Evolutionary conservation across 2,797 vertebrate genomes (phyloP), one percentile per base, ranked within the genome.

Genomic region (Propithecus perrieri): DNA sequence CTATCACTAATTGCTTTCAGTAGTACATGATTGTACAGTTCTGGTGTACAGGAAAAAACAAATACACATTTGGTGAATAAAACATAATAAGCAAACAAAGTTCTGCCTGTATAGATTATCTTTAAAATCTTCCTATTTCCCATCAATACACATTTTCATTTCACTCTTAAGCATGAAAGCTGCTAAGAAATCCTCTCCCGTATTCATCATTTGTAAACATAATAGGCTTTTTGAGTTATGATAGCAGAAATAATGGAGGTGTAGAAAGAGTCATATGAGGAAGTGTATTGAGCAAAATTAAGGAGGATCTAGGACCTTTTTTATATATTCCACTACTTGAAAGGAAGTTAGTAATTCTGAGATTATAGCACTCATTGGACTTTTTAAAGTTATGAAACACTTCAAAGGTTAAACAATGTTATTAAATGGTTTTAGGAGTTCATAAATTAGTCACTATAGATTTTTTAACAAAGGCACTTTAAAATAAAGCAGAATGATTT

Each of bases 391-490:
- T 96, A 97, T 96, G 87, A 95, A 97, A 97, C 30, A 95, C 92
- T 97, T 94, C 61, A 97, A 96, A 97, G 93, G 95, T 97, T 97
- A 96, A 96, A 87, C 72, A 95, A 97, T 90, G 80, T 72, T 92
- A 94, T 97, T 97, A 97, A 96, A 97, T 93, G 72, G 85, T 81
- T 95, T 74, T 89, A 71, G 76, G 80, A 98, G 95, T 97, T 97
- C 94, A 97, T 98, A 98, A 97, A 97, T 98, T 98, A 98, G 95
- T 96, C 46, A 81, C 50, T 95, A 96, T 97, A 87, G 94, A 95
- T 97, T 96, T 97, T 97, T 97, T 88, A 96, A 96, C 92, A 96
- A 98, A 97, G 57, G 85, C 85, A 97, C 89, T 98, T 97, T 96
- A 97, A 97, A 97, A 94, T 96, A 96, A 92, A 97, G 80, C 93